Base-by-base conservation (phyloP, 2,888 invertebrate species). In the Hoplodrina ambigua region DNA sequence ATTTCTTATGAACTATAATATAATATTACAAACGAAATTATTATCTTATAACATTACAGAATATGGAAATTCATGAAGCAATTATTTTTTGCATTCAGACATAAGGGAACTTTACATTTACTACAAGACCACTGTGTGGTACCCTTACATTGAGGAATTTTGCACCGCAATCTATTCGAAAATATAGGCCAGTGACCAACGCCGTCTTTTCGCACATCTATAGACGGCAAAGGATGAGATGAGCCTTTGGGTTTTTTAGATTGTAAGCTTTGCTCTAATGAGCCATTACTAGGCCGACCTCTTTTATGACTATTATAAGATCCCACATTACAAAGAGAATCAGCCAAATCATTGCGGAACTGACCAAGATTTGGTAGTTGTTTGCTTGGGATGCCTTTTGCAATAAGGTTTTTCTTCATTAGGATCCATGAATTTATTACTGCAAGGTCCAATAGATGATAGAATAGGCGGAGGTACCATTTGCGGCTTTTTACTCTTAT, bases 391-490 rank as follows among this genome's bases (percentile, higher is more conserved):
- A 58, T 58, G 10, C 25, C 58, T 2, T 58, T 58, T 58, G 58
- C 44, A 25, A 46, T 58, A 2, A 8, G 10, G 44, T 46, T 46
- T 11, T 58, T 58, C 17, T 58, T 46, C 58, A 58, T 58, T 4
- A 58, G 17, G 1, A 25, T 17, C 44, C 58, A 58, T 0, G 58
- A 58, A 49, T 59, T 59, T n/a, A 59, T 59, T 6, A 49, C 25
- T 2, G 59, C 46, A 6, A 56, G 19, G 7, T 56, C 56, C 15
- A 56, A 19, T 37, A 56, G 19, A 19, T 56, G 37, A 20, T 20
- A 49, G 13, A 59, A 59, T 30, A 59, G 46, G 58, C 49, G 33
- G 7, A 60, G 19, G 15, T 60, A 60, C 59, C 49, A 60, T 30
- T 60, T 60, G 13, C 49, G 49, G 49, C 30, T 30, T 10, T 30